Conservation (phyloP, 92 coral and sea anemone species). For the Porites cylindrica region DNA sequence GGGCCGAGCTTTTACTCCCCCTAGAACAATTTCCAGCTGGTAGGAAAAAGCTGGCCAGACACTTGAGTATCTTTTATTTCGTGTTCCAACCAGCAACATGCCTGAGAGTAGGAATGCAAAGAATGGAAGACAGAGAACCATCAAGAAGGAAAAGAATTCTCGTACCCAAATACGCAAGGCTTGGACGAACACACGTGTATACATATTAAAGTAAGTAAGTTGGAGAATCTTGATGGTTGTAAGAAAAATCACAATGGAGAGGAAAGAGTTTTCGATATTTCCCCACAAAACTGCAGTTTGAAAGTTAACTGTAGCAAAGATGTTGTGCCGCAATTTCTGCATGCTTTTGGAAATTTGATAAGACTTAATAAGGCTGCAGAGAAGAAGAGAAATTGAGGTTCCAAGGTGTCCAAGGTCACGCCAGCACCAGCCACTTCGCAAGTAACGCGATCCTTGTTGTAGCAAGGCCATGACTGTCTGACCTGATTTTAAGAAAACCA, state of each 20-base stretch:
- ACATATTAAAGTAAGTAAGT: slow-evolving; percentile 2
- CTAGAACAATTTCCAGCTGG: not conserved
- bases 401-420: not conserved
- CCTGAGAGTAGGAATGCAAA: not conserved
- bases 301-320: not conserved
- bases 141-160: not conserved
- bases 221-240: not conserved
- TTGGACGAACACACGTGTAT: not conserved
- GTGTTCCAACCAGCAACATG: not conserved
- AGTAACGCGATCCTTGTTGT: not conserved
- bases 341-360: not conserved
- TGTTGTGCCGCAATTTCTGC: not conserved
- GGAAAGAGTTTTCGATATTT: not conserved
- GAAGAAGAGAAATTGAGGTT: not conserved
- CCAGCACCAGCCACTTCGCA: not conserved
- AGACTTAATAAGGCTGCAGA: not conserved
- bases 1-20: slow-evolving; percentile 3
- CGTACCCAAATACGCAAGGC: not conserved
- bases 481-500: not conserved
- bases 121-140: not conserved
- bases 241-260: not conserved
- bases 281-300: slow-evolving; percentile 6
- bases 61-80: not conserved
- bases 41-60: not conserved
- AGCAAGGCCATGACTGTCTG: not conserved